Evolutionary conservation across 2,888 invertebrate species (phyloP), one percentile per base, ranked within the genome.

Genomic region (Andrena bicolor): DNA sequence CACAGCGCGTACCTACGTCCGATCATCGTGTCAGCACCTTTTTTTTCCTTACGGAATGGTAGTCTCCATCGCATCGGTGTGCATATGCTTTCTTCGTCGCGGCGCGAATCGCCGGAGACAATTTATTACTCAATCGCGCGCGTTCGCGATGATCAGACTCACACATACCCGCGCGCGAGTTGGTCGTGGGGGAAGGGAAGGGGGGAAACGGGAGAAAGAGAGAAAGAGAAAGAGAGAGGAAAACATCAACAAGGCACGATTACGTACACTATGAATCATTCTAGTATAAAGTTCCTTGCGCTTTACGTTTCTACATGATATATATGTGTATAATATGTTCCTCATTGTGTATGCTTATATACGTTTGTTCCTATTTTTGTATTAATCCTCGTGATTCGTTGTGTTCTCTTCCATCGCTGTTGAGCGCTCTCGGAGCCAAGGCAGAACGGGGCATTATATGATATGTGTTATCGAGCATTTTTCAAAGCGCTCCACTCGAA

Each of bases 341-440:
- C 92, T 93, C 90, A 86, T 90, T 88, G 82, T 88, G 82, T 85
- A 82, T 82, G 80, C 87, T 86, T 86, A 86, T 41, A 41, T 77
- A 79, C 80, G 76, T 91, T 92, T 91, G 93, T 93, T 93, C 93
- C 92, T 93, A 92, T 92, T 90, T 90, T 90, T 92, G 87, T 90
- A 90, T 88, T 89, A 77, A 74, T 76, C 78, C 61, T 80, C 79
- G 87, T 81, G 88, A 88, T 82, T 86, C 78, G 60, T 84, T 82
- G 80, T 81, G 88, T 87, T 87, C 88, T 86, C 75, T 86, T 86
- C 72, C 76, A 78, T 78, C 76, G 77, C 41, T 83, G 74, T 64
- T 75, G 51, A 69, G 63, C 84, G 75, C 73, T 68, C 82, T 56
- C 23, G 56, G 75, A 41, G 72, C 72, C 60, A 70, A 80, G 56